phyloP scores from a whole-genome alignment of 2,113 vertebrate species.

The Macaca nemestrina region DNA sequence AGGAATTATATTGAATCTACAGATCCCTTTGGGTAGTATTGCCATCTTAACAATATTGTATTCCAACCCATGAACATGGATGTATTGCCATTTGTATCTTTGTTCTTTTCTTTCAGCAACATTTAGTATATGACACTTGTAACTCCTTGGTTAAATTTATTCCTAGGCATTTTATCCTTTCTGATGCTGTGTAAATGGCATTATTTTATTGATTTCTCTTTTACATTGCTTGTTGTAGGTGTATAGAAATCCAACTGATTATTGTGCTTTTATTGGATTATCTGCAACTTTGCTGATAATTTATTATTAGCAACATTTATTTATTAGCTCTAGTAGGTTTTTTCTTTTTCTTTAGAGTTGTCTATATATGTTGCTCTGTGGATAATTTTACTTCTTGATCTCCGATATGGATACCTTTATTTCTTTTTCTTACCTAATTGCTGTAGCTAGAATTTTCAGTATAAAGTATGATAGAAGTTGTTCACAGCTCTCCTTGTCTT shows the following conservation, averaged over 20 bases:
- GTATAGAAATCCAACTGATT: neutral
- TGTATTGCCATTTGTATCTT: neutral
- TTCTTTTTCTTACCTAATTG: neutral
- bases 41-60: neutral
- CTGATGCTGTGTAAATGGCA: neutral
- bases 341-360: neutral
- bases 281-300: neutral
- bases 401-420: neutral
- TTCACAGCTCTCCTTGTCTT: neutral
- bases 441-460: neutral
- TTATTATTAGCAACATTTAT: neutral
- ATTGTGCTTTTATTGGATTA: neutral
- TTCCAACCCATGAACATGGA: neutral
- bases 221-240: neutral
- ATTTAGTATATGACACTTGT: neutral
- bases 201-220: neutral
- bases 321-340: neutral
- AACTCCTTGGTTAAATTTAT: neutral
- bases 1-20: neutral
- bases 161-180: neutral
- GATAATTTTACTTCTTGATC: neutral
- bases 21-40: neutral
- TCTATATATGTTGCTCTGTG: neutral
- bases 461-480: neutral
- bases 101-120: neutral